Evolutionary conservation across 2,888 invertebrate genomes (phyloP).

Genomic region (Tenthredo distinguenda): DNA sequence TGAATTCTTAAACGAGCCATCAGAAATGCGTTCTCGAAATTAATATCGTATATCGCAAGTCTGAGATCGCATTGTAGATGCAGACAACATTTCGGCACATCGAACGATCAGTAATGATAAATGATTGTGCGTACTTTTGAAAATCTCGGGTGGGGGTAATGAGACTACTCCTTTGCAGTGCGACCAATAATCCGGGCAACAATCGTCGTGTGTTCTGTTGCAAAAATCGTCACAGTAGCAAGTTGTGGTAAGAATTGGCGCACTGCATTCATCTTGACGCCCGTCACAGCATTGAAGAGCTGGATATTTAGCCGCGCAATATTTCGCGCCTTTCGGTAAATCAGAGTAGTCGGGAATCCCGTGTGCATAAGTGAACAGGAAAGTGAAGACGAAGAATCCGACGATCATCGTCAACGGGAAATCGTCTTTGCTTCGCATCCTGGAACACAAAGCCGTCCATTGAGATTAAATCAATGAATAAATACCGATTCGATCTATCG

Average conservation of each 20-base stretch:
- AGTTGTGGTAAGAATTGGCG: conserved; percentile 88
- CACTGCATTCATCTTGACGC: conserved; percentile 90
- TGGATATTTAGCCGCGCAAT: conserved; percentile 78
- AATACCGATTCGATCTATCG: not conserved
- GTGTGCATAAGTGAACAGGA: conserved; percentile 56
- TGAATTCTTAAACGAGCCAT: not conserved
- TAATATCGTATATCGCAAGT: not conserved
- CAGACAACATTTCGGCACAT: not conserved
- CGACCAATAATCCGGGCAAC: conserved; percentile 94
- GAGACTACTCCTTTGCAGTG: conserved; percentile 82
- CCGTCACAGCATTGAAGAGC: conserved; percentile 85
- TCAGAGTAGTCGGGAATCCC: conserved; percentile 75
- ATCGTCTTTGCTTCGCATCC: conserved; percentile 63
- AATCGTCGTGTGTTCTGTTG: conserved; percentile 88
- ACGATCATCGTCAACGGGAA: conserved; percentile 49
- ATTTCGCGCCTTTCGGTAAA: conserved; percentile 81
- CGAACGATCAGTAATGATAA: not conserved
- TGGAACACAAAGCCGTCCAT: conserved; percentile 55
- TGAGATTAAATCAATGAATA: not conserved
- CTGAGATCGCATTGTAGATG: not conserved
- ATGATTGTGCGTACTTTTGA: not conserved
- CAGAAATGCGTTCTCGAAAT: not conserved
- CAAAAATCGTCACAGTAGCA: conserved; percentile 98
- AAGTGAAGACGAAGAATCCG: conserved; percentile 57
- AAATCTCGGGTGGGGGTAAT: not conserved